These are phyloP conservation scores for Sebastes iracundus DNA, from an alignment of 2,797 vertebrate genomes.

Conservation along the genomic window DNA sequence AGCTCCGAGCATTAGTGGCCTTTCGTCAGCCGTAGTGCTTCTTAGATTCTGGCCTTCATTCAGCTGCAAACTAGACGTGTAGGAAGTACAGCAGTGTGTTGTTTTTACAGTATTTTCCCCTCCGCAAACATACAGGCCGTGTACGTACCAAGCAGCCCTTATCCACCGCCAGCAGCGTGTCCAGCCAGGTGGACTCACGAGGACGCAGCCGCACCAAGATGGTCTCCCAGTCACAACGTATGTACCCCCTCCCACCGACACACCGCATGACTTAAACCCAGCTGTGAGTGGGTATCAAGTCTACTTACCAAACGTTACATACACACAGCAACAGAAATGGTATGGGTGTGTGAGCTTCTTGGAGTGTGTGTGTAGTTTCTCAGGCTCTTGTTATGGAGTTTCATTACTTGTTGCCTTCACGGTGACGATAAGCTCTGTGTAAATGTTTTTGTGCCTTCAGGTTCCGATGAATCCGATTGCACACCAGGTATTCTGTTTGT, in stretches of 20 bases:
- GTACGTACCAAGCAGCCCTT: conserved; percentile 90
- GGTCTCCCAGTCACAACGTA: conserved; percentile 98
- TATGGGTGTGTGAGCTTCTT: neutral
- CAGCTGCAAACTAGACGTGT: neutral
- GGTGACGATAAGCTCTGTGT: conserved; percentile 82
- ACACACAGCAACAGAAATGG: conserved; percentile 1
- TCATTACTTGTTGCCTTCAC: conserved; percentile 54
- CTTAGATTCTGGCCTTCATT: conserved; percentile 29
- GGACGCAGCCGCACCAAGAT: conserved; percentile 95
- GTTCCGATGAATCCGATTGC: conserved; percentile 98
- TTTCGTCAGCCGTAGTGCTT: conserved; percentile 36
- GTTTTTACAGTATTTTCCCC: neutral
- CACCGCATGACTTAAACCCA: neutral
- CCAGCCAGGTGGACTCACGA: conserved; percentile 92
- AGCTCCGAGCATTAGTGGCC: conserved; percentile 36
- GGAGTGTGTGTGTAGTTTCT: conserved; percentile 27
- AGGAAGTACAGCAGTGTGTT: neutral
- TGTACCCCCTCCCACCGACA: conserved; percentile 63
- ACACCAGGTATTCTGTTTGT: conserved; percentile 94
- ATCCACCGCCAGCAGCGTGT: conserved; percentile 82
- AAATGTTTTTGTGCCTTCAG: conserved; percentile 91
- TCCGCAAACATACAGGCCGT: conserved; percentile 80
- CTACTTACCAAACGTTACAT: neutral
- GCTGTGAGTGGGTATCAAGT: conserved; percentile 1
- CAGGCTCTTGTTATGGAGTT: conserved; percentile 61